Evolutionary conservation across 2,888 invertebrate species (phyloP).

Genomic region (Hyppa rectilinea): DNA sequence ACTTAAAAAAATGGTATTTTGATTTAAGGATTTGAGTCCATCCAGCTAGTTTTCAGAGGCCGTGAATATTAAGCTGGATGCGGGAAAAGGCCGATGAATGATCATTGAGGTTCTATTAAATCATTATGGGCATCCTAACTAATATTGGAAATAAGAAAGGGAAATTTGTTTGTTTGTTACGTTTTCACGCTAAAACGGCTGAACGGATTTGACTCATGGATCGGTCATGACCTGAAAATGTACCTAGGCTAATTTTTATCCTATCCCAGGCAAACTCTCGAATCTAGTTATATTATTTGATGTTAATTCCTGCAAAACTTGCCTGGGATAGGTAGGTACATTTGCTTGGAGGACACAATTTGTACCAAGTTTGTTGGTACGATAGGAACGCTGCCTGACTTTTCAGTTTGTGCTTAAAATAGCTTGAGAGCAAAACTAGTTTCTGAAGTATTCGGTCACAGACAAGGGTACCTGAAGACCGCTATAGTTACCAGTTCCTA

Average conservation of each 20-base stretch:
- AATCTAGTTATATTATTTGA: background rate
- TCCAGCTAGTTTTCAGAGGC: background rate
- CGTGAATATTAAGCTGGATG: background rate
- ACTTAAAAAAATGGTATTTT: background rate
- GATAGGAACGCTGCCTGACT: slow-evolving; percentile 33
- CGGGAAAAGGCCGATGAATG: background rate
- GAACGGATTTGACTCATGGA: too few species aligned
- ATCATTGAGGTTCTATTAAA: background rate
- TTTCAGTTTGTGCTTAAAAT: slow-evolving; percentile 38
- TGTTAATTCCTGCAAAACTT: background rate
- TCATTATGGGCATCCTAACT: too few species aligned
- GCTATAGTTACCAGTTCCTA: background rate
- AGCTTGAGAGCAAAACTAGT: slow-evolving; percentile 26
- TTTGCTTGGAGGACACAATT: slow-evolving; percentile 42
- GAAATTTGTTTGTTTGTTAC: too few species aligned
- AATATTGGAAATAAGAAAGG: too few species aligned
- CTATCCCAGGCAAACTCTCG: too few species aligned
- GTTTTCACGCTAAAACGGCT: too few species aligned
- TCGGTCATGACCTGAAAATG: too few species aligned
- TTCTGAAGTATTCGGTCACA: slow-evolving; percentile 26
- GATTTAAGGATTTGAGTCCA: background rate
- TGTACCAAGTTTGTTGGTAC: slow-evolving; percentile 24
- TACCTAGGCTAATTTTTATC: too few species aligned
- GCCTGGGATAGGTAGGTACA: background rate
- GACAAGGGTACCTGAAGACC: background rate